phyloP scores from a whole-genome alignment of 2,797 vertebrate genomes.

The Pseudopleuronectes americanus region DNA sequence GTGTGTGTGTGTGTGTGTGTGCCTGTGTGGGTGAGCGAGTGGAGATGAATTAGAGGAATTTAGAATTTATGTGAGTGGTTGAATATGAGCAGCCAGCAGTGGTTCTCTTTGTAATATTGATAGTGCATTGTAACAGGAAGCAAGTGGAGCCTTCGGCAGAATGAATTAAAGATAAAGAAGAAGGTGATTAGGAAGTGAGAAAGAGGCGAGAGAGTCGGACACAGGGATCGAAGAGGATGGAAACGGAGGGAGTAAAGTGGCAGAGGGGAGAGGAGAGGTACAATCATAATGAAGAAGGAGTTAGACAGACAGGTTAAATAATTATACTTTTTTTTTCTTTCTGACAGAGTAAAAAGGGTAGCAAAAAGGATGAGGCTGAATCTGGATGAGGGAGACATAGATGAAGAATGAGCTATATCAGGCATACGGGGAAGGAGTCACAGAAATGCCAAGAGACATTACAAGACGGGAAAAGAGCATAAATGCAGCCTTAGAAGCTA shows the following conservation, averaged over 20 bases:
- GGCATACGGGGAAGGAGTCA: constrained; percentile 21
- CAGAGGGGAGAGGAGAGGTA: constrained; percentile 41
- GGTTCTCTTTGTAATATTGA: constrained; percentile 71
- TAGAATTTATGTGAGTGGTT: constrained; percentile 71
- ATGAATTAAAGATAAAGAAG: constrained; percentile 55
- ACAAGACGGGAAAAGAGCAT: background rate
- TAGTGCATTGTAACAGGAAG: constrained; percentile 65
- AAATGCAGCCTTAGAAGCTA: constrained; percentile 4
- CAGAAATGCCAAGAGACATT: constrained; percentile 33
- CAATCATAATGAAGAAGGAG: constrained; percentile 59
- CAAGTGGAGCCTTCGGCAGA: constrained; percentile 44
- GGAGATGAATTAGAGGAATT: constrained; percentile 70
- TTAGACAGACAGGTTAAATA: constrained; percentile 63
- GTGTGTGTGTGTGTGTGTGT: constrained; percentile 15
- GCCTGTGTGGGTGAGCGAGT: constrained; percentile 15
- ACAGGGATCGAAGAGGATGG: constrained; percentile 53
- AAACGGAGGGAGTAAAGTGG: constrained; percentile 48
- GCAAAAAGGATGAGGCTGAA: constrained; percentile 46
- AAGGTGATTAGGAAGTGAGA: constrained; percentile 40
- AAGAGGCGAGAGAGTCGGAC: constrained; percentile 44
- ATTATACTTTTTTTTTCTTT: constrained; percentile 43
- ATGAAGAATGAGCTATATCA: constrained; percentile 47
- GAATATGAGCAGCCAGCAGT: constrained; percentile 62
- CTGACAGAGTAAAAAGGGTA: constrained; percentile 40
- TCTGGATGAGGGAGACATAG: constrained; percentile 35